These are phyloP conservation scores for Tragelaphus eurycerus DNA, from an alignment of 2,797 vertebrate genomes.

Conservation along the genomic window DNA sequence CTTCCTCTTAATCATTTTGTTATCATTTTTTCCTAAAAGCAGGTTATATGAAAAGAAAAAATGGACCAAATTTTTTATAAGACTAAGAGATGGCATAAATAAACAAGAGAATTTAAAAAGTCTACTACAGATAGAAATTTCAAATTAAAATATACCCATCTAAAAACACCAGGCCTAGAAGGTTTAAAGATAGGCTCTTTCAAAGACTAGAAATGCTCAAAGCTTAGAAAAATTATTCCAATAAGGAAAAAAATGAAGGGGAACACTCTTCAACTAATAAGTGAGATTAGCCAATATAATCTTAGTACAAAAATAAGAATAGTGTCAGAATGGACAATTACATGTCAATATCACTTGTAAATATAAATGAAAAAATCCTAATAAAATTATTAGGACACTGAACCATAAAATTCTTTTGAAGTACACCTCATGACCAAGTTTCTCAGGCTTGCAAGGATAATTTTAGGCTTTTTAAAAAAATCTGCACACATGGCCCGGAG, in stretches of 20 bases:
- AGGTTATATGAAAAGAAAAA: not conserved
- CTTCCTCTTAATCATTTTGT: not conserved
- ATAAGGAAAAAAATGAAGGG: not conserved
- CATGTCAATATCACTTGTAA: not conserved
- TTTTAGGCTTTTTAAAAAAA: not conserved
- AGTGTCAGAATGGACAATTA: not conserved
- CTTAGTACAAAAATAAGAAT: not conserved
- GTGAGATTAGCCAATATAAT: not conserved
- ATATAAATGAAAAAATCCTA: not conserved
- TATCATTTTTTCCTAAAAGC: not conserved
- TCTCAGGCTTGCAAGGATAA: not conserved
- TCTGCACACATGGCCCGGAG: not conserved
- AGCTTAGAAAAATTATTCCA: not conserved
- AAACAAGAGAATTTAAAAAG: not conserved
- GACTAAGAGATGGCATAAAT: not conserved
- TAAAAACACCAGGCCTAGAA: not conserved
- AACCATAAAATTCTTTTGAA: not conserved
- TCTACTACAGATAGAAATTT: not conserved
- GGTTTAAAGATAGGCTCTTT: not conserved
- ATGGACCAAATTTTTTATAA: not conserved
- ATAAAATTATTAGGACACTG: not conserved
- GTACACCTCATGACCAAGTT: not conserved
- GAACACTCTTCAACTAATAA: not conserved
- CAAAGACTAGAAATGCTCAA: not conserved
- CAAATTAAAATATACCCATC: not conserved